A percentile compares a stretch with the other conserved stretches of the same genome.
Conservation (phyloP, 2,888 invertebrate species). For the Caenorhabditis macrosperma region DNA sequence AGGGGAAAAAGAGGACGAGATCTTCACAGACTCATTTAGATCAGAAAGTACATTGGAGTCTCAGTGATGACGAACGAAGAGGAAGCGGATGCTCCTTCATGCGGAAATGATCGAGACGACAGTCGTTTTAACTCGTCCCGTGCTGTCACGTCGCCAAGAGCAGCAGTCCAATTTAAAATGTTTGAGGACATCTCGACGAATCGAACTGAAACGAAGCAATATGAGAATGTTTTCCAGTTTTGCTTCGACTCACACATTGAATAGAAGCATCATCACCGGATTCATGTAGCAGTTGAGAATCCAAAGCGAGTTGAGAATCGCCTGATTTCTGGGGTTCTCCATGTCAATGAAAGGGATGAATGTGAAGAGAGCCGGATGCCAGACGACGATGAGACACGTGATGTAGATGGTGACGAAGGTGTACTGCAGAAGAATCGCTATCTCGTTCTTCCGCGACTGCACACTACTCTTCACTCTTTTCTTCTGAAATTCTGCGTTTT, state of each 20-base stretch:
- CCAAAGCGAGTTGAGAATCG: conserved; percentile 17
- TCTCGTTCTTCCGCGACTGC: conserved; percentile 29
- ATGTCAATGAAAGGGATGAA: conserved; percentile 23
- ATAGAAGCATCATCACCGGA: conserved; percentile 30
- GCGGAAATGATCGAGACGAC: background rate
- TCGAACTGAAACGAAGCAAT: background rate
- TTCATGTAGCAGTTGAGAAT: conserved; percentile 43
- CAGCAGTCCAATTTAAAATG: background rate
- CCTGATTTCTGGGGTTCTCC: conserved; percentile 19
- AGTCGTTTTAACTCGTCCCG: background rate
- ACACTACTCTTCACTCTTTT: background rate
- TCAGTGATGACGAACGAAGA: no score
- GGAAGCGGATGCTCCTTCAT: no score
- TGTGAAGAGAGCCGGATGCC: conserved; percentile 42
- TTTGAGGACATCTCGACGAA: background rate
- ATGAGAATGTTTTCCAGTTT: background rate
- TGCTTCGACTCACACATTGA: conserved; percentile 14
- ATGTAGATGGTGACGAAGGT: conserved; percentile 52
- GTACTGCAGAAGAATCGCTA: conserved; percentile 49
- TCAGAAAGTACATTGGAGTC: no score
- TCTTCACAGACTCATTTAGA: no score
- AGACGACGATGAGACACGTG: conserved; percentile 34
- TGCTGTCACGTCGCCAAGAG: background rate
- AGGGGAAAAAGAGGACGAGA: no score
- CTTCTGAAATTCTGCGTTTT: conserved; percentile 2